Percentiles rank a stretch among this genome's conserved stretches.
Conservation (phyloP, 2,113 vertebrate species). For the Cervus canadensis region DNA sequence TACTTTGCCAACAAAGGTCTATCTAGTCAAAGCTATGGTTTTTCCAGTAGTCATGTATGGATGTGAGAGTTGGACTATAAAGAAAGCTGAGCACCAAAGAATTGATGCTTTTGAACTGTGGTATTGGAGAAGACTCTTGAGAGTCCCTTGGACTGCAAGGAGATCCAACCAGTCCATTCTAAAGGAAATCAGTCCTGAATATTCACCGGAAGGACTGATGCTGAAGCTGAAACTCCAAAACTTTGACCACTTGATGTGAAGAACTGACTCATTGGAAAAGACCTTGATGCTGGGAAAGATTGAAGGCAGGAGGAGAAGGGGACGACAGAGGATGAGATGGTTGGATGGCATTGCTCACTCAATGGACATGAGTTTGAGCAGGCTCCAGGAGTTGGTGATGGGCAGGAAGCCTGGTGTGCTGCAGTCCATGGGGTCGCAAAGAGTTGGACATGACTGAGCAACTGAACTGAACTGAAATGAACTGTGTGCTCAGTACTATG, state of each 20-base stretch:
- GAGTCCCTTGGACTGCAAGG: not conserved
- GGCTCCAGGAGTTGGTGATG: too few species aligned
- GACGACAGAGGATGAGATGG: not conserved
- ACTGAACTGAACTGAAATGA: not conserved
- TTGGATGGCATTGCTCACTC: not conserved
- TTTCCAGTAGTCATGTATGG: not conserved
- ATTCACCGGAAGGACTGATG: not conserved
- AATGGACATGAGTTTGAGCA: too few species aligned
- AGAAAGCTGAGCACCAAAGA: accelerated
- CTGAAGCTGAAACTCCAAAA: not conserved
- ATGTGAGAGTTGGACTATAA: not conserved
- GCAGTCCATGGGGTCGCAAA: too few species aligned
- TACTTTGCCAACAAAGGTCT: not conserved
- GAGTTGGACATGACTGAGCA: accelerated
- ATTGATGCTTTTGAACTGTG: not conserved
- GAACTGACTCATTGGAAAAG: not conserved
- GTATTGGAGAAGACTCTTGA: not conserved
- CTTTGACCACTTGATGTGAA: not conserved
- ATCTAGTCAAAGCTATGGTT: not conserved
- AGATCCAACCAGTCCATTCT: not conserved
- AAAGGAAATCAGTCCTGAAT: not conserved
- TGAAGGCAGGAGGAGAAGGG: not conserved
- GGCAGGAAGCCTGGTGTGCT: too few species aligned
- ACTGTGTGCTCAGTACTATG: not conserved
- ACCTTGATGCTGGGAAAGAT: not conserved